Evolutionary conservation across 2,113 vertebrate genomes (phyloP), one percentile per base, ranked within the genome.

Genomic region (Percina caprodes): DNA sequence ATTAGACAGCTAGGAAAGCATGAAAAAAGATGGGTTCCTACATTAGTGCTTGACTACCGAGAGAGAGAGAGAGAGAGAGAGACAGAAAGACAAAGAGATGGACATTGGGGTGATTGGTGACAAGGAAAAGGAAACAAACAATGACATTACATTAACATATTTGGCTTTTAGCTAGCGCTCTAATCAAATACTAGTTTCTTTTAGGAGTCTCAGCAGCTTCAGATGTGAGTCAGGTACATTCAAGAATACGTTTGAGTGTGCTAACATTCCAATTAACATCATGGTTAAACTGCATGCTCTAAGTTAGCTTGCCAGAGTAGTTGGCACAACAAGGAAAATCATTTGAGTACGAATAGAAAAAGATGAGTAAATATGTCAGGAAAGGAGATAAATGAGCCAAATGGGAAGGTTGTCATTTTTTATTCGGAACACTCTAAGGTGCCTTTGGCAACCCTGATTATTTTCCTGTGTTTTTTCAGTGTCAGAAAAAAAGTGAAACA

Each of bases 1-100:
- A 93, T 93, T 86, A 91, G 81, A 76, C 79, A 46, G 65, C 51
- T 15, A 82, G 74, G 73, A 87, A 85, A 70, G 87, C 84, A 82
- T 69, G 67, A 69, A 88, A 86, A 86, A 88, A 87, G 80, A 91
- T 84, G 84, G 63, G 74, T 79, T 86, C 74, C 39, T 76, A 4
- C 58, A 54, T 79, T 84, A 82, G 67, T 75, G 75, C 26, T 35
- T 54, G 67, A 69, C 39, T 56, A 70, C 21, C 63, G 46, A 63
- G 72, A 83, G 69, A 80, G 26, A 23, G 30, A 30, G 39, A 42
- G 15, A 10, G 5, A 54, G 49, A 16, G n/a, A 68, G 59, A 66
- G 73, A 72, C 23, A 49, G 5, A 1, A 14, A 77, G 63, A 88
- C 52, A 61, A 55, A 75, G 60, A 73, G 61, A 69, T 24, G 60